phyloP scores from a whole-genome alignment of 2,797 vertebrate species.

The Chelonia mydas region DNA sequence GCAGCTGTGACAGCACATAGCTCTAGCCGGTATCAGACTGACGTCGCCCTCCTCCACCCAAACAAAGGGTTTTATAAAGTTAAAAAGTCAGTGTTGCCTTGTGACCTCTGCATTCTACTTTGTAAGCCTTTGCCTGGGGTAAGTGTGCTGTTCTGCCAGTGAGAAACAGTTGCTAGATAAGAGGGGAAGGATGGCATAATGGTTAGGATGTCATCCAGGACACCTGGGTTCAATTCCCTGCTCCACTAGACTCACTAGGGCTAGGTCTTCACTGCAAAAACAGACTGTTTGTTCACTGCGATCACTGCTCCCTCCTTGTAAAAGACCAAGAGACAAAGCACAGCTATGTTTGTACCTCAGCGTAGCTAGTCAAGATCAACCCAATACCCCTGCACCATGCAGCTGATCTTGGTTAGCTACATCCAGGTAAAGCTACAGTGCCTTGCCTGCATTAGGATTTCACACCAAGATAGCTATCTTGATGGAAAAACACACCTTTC shows the following conservation, averaged over 20 bases:
- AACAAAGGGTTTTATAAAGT: background rate
- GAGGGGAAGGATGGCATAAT: background rate
- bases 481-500: background rate
- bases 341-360: background rate
- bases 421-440: background rate
- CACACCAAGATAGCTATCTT: background rate
- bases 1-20: background rate
- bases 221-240: background rate
- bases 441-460: background rate
- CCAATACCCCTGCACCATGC: background rate
- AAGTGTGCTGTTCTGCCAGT: background rate
- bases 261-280: background rate
- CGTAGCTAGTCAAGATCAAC: background rate
- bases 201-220: too few relatives aligned
- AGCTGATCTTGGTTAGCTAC: background rate
- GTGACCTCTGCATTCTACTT: background rate
- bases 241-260: background rate
- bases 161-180: too few relatives aligned
- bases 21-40: background rate
- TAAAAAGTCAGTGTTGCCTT: too few relatives aligned
- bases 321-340: background rate
- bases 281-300: background rate
- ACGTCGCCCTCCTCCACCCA: background rate
- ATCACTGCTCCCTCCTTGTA: background rate
- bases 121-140: background rate